phyloP scores from a whole-genome alignment of 2,888 invertebrate species.

The Cheilosia vulpina region DNA sequence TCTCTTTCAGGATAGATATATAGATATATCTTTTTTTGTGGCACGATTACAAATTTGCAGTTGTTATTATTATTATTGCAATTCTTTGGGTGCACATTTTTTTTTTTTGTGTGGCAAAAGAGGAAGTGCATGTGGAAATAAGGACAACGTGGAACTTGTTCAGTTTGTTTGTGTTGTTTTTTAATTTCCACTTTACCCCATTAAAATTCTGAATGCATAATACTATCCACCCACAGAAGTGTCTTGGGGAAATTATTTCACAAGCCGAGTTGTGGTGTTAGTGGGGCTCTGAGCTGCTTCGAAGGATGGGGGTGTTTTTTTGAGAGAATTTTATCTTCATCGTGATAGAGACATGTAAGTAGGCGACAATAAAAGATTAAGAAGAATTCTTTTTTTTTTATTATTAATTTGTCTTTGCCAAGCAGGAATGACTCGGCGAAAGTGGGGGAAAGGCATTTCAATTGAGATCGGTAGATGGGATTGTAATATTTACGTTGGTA shows the following conservation, averaged over 20 bases:
- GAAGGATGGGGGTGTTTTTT: conserved; percentile 8
- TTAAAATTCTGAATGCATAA: conserved; percentile 73
- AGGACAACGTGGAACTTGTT: conserved; percentile 57
- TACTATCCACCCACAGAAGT: conserved; percentile 33
- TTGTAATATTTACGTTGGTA: conserved; percentile 48
- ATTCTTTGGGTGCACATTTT: conserved; percentile 37
- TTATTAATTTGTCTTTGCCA: conserved; percentile 1
- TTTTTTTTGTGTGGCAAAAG: conserved; percentile 7
- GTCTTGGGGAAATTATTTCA: conserved; percentile 45
- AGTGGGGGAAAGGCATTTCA: conserved; percentile 8
- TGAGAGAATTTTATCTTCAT: conserved; percentile 11
- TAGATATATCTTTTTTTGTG: conserved; percentile 10
- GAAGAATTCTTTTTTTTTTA: conserved; percentile 21
- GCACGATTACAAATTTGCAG: conserved; percentile 60
- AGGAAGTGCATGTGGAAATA: conserved; percentile 59
- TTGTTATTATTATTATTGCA: conserved; percentile 67
- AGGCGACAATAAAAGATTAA: conserved; percentile 50
- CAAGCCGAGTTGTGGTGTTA: conserved; percentile 26
- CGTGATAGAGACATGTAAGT: conserved; percentile 41
- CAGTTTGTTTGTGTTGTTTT: conserved; percentile 70
- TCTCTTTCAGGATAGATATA: conserved; percentile 1
- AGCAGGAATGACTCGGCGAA: neutral
- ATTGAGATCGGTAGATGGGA: conserved; percentile 19
- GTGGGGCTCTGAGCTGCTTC: neutral
- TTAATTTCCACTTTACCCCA: conserved; percentile 73